These are phyloP conservation scores for Diabrotica undecimpunctata DNA, from an alignment of 1,140 invertebrate species.

Conservation along the genomic window DNA sequence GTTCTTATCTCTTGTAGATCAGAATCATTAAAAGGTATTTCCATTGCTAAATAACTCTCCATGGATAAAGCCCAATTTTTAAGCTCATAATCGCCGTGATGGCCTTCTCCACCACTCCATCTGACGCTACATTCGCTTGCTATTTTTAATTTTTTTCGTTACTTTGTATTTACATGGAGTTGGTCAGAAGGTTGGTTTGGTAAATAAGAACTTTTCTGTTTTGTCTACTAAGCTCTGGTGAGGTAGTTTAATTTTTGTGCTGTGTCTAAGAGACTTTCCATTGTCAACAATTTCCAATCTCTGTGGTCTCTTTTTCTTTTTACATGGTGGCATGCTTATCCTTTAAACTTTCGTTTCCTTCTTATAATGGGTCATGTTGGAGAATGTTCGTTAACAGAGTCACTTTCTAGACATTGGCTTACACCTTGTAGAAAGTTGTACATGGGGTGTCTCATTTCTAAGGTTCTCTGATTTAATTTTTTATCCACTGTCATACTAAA, in stretches of 20 bases:
- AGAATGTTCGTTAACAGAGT: constrained; percentile 58
- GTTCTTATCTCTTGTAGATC: constrained; percentile 80
- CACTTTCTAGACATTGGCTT: constrained; percentile 54
- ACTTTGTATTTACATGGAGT: constrained; percentile 43
- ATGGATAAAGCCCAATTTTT: constrained; percentile 78
- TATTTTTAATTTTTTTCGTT: constrained; percentile 43
- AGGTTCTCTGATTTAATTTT: constrained; percentile 30
- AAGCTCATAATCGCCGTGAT: constrained; percentile 85
- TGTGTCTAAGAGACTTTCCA: constrained; percentile 47
- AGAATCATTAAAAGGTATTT: constrained; percentile 40
- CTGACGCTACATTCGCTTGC: constrained; percentile 46
- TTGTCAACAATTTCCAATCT: constrained; percentile 57
- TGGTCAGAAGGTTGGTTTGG: constrained; percentile 14
- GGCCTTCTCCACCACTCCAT: constrained; percentile 49
- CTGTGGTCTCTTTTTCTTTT: constrained; percentile 72
- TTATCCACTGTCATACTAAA: constrained; percentile 36
- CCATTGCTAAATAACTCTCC: constrained; percentile 34
- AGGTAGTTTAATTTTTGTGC: constrained; percentile 47
- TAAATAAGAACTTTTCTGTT: constrained; percentile 52
- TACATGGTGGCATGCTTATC: constrained; percentile 71
- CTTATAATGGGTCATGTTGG: constrained; percentile 58
- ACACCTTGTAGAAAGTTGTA: constrained; percentile 33
- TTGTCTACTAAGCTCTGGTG: constrained; percentile 53
- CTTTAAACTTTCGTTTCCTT: constrained; percentile 83
- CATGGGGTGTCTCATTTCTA: too few relatives aligned